phyloP scores from a whole-genome alignment of 2,797 vertebrate genomes.

The Aldrovandia affinis region DNA sequence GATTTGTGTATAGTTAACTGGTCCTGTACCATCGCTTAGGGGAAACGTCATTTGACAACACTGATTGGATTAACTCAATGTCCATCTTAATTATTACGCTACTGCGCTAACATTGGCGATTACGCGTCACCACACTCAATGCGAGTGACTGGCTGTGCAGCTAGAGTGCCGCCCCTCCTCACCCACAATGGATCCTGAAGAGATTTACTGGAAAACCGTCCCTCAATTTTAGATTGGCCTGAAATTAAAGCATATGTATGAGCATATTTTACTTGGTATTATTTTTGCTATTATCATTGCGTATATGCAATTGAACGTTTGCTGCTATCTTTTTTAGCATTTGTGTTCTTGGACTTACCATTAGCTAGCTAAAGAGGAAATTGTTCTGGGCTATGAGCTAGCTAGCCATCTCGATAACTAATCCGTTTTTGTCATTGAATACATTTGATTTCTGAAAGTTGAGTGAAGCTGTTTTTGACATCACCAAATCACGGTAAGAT shows the following conservation, averaged over 20 bases:
- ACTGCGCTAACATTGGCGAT: slow-evolving; percentile 51
- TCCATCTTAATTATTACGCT: slow-evolving; percentile 42
- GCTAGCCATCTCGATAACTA: slow-evolving; percentile 52
- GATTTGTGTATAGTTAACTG: too few relatives aligned
- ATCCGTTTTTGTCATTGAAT: slow-evolving; percentile 53
- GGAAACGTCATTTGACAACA: background rate
- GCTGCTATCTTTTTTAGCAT: background rate
- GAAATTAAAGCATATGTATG: background rate
- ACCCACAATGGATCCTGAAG: slow-evolving; percentile 66
- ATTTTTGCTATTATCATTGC: background rate
- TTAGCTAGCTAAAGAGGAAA: slow-evolving; percentile 57
- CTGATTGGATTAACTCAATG: slow-evolving; percentile 51
- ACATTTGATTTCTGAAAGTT: background rate
- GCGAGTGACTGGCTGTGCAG: slow-evolving; percentile 52
- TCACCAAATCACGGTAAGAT: slow-evolving; percentile 1
- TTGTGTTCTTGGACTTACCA: background rate
- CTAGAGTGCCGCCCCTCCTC: slow-evolving; percentile 53
- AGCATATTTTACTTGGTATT: background rate
- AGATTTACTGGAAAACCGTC: slow-evolving; percentile 37
- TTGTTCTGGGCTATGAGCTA: slow-evolving; percentile 65
- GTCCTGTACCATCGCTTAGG: too few relatives aligned
- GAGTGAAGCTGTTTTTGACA: background rate
- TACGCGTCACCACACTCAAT: background rate
- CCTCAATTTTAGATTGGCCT: slow-evolving; percentile 26
- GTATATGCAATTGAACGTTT: background rate